Evolutionary conservation across 2,113 vertebrate genomes (phyloP).

Genomic region (Lipophrys pholis): DNA sequence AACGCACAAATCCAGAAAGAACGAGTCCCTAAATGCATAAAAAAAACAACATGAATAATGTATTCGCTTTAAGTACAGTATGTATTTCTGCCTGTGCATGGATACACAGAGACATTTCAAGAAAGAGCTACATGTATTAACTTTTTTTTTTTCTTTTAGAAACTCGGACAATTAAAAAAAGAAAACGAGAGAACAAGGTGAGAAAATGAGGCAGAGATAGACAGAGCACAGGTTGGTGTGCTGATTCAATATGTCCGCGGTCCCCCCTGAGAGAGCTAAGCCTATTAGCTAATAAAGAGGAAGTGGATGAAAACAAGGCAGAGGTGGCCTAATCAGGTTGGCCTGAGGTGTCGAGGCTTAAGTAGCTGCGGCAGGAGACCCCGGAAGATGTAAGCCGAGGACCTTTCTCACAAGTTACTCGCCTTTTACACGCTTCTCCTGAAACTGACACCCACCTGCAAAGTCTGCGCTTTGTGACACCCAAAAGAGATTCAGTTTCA

Average conservation of each 20-base stretch:
- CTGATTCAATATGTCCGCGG: constrained; percentile 57
- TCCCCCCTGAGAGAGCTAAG: constrained; percentile 69
- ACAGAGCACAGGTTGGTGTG: constrained; percentile 53
- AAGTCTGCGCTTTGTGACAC: constrained; percentile 23
- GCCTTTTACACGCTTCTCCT: not conserved
- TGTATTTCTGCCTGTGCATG: constrained; percentile 1
- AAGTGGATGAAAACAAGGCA: constrained; percentile 72
- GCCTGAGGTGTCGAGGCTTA: constrained; percentile 67
- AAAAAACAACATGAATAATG: constrained; percentile 49
- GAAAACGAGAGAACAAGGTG: not conserved
- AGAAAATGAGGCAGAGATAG: constrained; percentile 42
- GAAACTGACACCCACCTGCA: constrained; percentile 32
- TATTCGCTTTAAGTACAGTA: constrained; percentile 32
- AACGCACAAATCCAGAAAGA: constrained; percentile 28
- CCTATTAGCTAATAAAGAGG: constrained; percentile 75
- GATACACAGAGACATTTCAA: constrained; percentile 11
- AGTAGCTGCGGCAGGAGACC: constrained; percentile 48
- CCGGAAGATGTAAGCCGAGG: constrained; percentile 38
- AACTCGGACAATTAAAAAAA: constrained; percentile 31
- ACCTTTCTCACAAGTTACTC: constrained; percentile 31
- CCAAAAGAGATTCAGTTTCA: constrained; percentile 26
- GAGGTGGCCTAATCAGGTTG: constrained; percentile 72
- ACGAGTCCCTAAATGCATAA: constrained; percentile 39
- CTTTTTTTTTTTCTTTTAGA: not conserved
- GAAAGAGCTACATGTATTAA: not conserved